A percentile compares a stretch with the other conserved stretches of the same genome.
These are phyloP conservation scores for Nymphalis polychloros DNA, from an alignment of 2,888 invertebrate species.

Conservation along the genomic window DNA sequence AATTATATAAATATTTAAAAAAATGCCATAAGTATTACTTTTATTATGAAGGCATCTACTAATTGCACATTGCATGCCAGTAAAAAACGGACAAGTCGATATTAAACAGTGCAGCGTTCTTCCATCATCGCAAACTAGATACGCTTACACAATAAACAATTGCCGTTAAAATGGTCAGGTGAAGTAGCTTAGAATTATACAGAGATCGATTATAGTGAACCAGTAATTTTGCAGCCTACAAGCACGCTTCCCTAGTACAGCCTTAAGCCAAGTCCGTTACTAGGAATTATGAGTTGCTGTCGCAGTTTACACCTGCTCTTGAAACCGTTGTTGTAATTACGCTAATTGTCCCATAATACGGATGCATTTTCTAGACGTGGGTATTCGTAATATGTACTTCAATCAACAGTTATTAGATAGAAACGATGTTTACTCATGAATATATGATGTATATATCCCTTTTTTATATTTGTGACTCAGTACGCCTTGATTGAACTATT, in stretches of 20 bases:
- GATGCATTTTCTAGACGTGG: slow-evolving; percentile 39
- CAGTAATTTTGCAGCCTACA: slow-evolving; percentile 72
- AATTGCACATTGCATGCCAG: slow-evolving; percentile 35
- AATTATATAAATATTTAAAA: slow-evolving; percentile 20
- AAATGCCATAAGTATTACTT: slow-evolving; percentile 19
- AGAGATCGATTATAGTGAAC: slow-evolving; percentile 68
- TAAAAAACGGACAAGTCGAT: slow-evolving; percentile 33
- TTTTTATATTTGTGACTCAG: neutral
- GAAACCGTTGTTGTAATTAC: slow-evolving; percentile 74
- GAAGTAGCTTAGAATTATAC: slow-evolving; percentile 70
- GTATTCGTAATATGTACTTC: slow-evolving; percentile 30
- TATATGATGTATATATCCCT: slow-evolving; percentile 10
- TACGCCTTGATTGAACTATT: neutral
- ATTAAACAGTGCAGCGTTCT: slow-evolving; percentile 30
- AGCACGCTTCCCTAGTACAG: slow-evolving; percentile 72
- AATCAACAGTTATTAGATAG: slow-evolving; percentile 28
- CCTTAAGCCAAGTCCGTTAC: slow-evolving; percentile 75
- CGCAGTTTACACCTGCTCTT: slow-evolving; percentile 73
- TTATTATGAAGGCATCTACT: slow-evolving; percentile 21
- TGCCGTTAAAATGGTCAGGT: slow-evolving; percentile 58
- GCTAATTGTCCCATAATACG: slow-evolving; percentile 62
- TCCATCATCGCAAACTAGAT: slow-evolving; percentile 39
- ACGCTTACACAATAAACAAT: slow-evolving; percentile 47
- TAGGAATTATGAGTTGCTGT: slow-evolving; percentile 72
- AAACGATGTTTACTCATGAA: slow-evolving; percentile 11